Percentiles rank a stretch among this genome's conserved stretches.
Evolutionary conservation across 2,888 invertebrate species (phyloP).

Genomic region (Halictus quadricinctus): DNA sequence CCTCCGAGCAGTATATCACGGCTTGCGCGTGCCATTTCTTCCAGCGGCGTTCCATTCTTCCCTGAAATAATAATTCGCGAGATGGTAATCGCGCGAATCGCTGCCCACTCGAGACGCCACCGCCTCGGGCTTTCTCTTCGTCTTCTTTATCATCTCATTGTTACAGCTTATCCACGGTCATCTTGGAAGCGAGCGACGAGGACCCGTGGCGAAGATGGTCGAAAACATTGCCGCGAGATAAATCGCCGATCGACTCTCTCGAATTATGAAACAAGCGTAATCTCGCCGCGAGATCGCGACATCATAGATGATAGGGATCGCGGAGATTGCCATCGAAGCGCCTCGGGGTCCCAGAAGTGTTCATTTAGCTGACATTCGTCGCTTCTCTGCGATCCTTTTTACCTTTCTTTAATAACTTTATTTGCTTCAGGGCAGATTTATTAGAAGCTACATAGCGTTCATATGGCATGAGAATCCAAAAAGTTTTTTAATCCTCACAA

Average conservation of each 20-base stretch:
- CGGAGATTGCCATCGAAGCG: slow-evolving; percentile 30
- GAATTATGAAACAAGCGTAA: slow-evolving; percentile 54
- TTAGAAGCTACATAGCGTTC: neutral
- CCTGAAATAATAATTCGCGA: slow-evolving; percentile 61
- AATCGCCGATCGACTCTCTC: slow-evolving; percentile 51
- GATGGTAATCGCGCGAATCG: slow-evolving; percentile 57
- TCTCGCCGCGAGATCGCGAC: slow-evolving; percentile 39
- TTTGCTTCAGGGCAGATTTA: neutral
- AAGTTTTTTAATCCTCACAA: no score
- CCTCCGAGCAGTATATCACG: neutral
- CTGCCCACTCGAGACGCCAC: slow-evolving; percentile 51
- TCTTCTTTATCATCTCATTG: slow-evolving; percentile 63
- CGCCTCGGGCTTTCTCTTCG: slow-evolving; percentile 42
- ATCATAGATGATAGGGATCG: slow-evolving; percentile 34
- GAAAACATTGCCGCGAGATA: slow-evolving; percentile 49
- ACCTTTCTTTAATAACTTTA: neutral
- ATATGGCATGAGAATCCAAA: no score
- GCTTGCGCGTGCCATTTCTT: slow-evolving; percentile 45
- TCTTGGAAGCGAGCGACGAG: slow-evolving; percentile 29
- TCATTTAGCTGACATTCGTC: neutral
- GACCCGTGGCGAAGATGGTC: slow-evolving; percentile 37
- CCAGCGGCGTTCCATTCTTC: slow-evolving; percentile 33
- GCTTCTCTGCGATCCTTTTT: neutral
- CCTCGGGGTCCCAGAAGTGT: neutral
- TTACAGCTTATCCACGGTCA: slow-evolving; percentile 53